phyloP scores from a whole-genome alignment of 2,113 vertebrate genomes.

The Plectropomus leopardus region DNA sequence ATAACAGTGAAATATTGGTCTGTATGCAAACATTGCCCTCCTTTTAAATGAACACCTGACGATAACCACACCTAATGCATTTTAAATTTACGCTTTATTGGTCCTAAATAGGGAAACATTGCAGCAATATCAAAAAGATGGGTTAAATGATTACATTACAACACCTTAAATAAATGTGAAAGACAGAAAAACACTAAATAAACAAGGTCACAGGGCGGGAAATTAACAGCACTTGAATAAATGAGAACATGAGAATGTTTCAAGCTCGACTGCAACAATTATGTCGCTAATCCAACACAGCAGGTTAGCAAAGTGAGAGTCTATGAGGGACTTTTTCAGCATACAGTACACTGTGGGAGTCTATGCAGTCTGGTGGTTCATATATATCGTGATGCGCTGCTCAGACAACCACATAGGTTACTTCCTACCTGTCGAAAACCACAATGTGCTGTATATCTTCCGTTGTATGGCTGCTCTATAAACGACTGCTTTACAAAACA shows the following conservation, averaged over 20 bases:
- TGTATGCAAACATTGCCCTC: not conserved
- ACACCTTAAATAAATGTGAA: not conserved
- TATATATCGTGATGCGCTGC: constrained; percentile 17
- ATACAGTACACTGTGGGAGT: constrained; percentile 15
- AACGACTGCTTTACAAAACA: not conserved
- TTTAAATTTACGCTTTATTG: constrained; percentile 1
- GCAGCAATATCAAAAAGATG: constrained; percentile 12
- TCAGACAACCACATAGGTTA: constrained; percentile 67
- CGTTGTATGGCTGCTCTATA: not conserved
- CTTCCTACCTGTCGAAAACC: constrained; percentile 54
- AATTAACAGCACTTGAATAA: constrained; percentile 20
- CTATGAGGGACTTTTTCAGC: not conserved
- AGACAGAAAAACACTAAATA: constrained; percentile 22
- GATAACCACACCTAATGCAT: constrained; percentile 5
- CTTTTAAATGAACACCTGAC: constrained; percentile 8
- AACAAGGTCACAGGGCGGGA: constrained; percentile 15
- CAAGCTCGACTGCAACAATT: not conserved
- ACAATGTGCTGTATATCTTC: constrained; percentile 51
- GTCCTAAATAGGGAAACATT: constrained; percentile 1
- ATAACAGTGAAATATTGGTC: too few species aligned
- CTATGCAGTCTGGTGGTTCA: constrained; percentile 32
- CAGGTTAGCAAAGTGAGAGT: not conserved
- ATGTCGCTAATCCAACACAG: constrained; percentile 27
- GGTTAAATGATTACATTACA: constrained; percentile 9
- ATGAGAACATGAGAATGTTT: constrained; percentile 29